Percentiles rank a stretch among this genome's conserved stretches.
These are phyloP conservation scores for Hylomyscus alleni DNA, from an alignment of 2,797 vertebrate species.

Conservation along the genomic window DNA sequence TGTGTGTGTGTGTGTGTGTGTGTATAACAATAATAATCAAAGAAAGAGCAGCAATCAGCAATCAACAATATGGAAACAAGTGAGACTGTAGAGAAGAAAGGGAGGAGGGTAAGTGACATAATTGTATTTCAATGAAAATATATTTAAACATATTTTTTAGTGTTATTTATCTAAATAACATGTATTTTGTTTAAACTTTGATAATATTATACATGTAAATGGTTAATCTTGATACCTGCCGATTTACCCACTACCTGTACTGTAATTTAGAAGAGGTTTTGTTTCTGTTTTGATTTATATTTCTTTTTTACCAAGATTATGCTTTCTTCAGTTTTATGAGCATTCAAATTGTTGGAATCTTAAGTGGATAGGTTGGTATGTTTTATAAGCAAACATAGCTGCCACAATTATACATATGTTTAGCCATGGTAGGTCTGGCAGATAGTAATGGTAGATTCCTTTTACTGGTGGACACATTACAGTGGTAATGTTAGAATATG, in stretches of 20 bases:
- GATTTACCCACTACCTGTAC: background rate
- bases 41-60: background rate
- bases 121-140: background rate
- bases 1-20: background rate
- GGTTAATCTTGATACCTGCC: background rate
- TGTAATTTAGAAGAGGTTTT: background rate
- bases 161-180: background rate
- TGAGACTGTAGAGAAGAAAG: background rate
- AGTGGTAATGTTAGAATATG: background rate
- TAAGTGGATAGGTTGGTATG: background rate
- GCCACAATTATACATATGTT: background rate
- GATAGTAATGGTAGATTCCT: background rate
- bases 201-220: background rate
- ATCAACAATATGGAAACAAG: background rate
- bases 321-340: background rate
- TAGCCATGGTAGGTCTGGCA: background rate
- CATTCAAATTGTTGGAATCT: background rate
- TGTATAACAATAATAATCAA: background rate
- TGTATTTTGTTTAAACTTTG: background rate
- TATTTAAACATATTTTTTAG: background rate
- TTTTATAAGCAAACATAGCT: background rate
- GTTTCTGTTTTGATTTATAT: background rate
- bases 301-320: background rate
- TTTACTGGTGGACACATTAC: background rate
- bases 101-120: background rate